Evolutionary conservation across 2,888 invertebrate genomes (phyloP), one percentile per base, ranked within the genome.

Genomic region (Calliphora vomitoria): DNA sequence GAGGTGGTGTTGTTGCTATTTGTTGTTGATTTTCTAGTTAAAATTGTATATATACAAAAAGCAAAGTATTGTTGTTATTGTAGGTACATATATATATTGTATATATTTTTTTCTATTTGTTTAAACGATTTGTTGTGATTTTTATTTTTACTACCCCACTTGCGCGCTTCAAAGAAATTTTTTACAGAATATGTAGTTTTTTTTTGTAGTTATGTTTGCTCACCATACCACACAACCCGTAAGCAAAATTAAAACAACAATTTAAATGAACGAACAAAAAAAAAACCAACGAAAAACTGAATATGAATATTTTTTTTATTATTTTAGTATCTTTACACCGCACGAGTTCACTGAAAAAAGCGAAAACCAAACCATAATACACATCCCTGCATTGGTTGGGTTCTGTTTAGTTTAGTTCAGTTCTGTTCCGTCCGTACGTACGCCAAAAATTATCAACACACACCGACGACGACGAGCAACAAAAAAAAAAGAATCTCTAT

Each of bases 401-500:
- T 68, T 75, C 74, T 75, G 4, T 35, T 31, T 5, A 31, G 1
- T 31, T 64, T 53, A 38, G 35, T 31, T 35, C 35, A 6, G 4
- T 35, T 35, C 35, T 35, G 15, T 64, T 60, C n/a, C 82, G 20
- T 82, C 74, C 53, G 85, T 82, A 69, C 85, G 82, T 82, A 76
- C 71, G 83, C 74, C 76, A 82, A 85, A 78, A 83, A 15, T 2
- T 72, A 81, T 72, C 64, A 81, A 81, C 72, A 81, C 66, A 75
- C 74, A 82, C 58, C 50, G 50, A 6, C 44, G 11, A 71, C 72
- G 71, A 58, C 69, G 71, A 20, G 18, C 69, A 76, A 71, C 50
- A 66, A 41, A 75, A 79, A 71, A 84, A 62, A 86, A 83, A 78
- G 76, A 79, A 89, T 87, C 89, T 89, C 89, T 88, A 89, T 88